phyloP scores from a whole-genome alignment of 64 coral and sea anemone genomes.

The Anthopleura sola region DNA sequence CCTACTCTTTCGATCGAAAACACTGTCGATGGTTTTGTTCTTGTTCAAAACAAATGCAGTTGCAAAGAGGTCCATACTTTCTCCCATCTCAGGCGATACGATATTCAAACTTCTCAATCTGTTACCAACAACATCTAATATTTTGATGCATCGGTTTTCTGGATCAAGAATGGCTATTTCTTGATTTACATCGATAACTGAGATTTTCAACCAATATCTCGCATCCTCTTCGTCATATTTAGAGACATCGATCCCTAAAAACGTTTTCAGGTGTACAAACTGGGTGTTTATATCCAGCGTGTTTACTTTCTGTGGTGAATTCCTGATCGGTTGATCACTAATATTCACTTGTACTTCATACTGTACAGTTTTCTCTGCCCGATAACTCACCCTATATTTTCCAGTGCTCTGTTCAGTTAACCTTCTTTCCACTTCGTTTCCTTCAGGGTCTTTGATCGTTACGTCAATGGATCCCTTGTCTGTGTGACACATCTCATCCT shows the following conservation, averaged over 20 bases:
- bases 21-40: slow-evolving; percentile 35
- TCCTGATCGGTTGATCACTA: not conserved
- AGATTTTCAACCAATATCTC: slow-evolving; percentile 39
- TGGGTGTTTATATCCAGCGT: not conserved
- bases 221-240: not conserved
- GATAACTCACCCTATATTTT: not conserved
- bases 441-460: not conserved
- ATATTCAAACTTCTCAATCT: slow-evolving; percentile 64
- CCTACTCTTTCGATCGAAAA: not conserved
- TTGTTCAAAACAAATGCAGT: slow-evolving; percentile 54
- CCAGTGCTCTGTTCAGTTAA: not conserved
- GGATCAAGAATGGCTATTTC: not conserved
- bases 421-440: not conserved
- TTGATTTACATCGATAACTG: slow-evolving; percentile 59
- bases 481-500: not conserved
- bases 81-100: slow-evolving; percentile 16
- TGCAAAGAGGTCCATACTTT: slow-evolving; percentile 35
- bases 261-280: not conserved
- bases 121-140: slow-evolving; percentile 35
- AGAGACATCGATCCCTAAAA: not conserved
- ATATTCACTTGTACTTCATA: slow-evolving; percentile 4
- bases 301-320: not conserved
- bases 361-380: not conserved
- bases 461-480: not conserved
- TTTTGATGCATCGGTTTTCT: slow-evolving; percentile 36